Conservation (phyloP, 2,888 invertebrate genomes). For the Cynaeus angustus region DNA sequence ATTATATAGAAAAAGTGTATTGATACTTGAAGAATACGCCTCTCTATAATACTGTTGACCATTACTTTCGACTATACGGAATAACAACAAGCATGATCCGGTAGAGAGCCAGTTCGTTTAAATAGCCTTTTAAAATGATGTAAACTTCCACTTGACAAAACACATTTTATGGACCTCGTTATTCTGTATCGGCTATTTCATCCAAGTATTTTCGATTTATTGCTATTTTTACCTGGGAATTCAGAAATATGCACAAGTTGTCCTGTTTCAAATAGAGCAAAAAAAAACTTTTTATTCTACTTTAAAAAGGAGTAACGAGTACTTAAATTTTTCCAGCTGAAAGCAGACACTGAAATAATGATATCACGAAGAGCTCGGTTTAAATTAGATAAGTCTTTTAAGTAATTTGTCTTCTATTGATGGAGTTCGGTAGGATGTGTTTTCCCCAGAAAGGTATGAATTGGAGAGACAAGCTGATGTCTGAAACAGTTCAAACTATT, state of each 20-base stretch:
- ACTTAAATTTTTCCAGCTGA: conserved; percentile 8
- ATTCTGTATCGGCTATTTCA: conserved; percentile 68
- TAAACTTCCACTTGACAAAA: conserved; percentile 69
- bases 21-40: conserved; percentile 60
- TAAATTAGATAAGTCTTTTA: too few relatives aligned
- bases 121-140: conserved; percentile 68
- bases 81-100: conserved; percentile 66
- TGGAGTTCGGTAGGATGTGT: conserved; percentile 11
- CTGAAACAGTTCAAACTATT: conserved; percentile 59
- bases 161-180: conserved; percentile 68
- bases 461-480: conserved; percentile 37
- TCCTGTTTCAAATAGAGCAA: conserved; percentile 5
- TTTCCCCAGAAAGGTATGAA: conserved; percentile 11
- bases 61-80: conserved; percentile 67
- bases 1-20: conserved; percentile 40
- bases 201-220: conserved; percentile 65
- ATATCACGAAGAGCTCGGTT: not conserved
- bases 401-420: conserved; percentile 14
- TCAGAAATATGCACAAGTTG: conserved; percentile 38
- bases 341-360: conserved; percentile 8
- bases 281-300: conserved; percentile 5
- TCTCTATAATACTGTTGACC: conserved; percentile 63
- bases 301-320: conserved; percentile 8
- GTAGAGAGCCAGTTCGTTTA: conserved; percentile 65
- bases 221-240: conserved; percentile 49